A percentile compares a stretch with the other conserved stretches of the same genome.
These are phyloP conservation scores for Camponotus fellah DNA, from an alignment of 2,888 invertebrate species.

Conservation along the genomic window DNA sequence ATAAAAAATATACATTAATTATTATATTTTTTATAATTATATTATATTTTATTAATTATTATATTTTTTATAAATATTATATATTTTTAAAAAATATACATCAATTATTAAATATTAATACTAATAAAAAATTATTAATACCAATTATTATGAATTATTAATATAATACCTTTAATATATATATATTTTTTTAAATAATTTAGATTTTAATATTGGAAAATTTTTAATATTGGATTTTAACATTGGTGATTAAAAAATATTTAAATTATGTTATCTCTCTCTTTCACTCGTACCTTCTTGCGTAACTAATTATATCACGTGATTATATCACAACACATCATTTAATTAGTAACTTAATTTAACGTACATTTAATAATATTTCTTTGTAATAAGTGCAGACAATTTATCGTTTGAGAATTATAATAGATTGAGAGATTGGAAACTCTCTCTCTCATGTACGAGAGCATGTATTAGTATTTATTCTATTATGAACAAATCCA, in stretches of 20 bases:
- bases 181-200: constrained; percentile 1
- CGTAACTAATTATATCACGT: background rate
- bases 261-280: background rate
- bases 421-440: background rate
- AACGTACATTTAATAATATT: background rate
- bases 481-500: background rate
- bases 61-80: too few species aligned
- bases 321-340: background rate
- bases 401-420: background rate
- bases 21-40: too few species aligned
- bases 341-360: background rate
- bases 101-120: too few species aligned
- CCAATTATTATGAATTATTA: background rate
- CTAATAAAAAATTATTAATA: too few species aligned
- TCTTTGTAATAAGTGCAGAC: background rate
- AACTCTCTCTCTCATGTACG: background rate
- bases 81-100: too few species aligned
- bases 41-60: too few species aligned
- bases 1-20: too few species aligned
- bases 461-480: background rate
- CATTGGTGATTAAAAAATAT: background rate
- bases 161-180: background rate
- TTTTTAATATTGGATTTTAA: background rate
- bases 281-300: background rate
- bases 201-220: background rate